A percentile compares a stretch with the other conserved stretches of the same genome.
Evolutionary conservation across 1,140 invertebrate species (phyloP).

Genomic region (Drosophila repleta): DNA sequence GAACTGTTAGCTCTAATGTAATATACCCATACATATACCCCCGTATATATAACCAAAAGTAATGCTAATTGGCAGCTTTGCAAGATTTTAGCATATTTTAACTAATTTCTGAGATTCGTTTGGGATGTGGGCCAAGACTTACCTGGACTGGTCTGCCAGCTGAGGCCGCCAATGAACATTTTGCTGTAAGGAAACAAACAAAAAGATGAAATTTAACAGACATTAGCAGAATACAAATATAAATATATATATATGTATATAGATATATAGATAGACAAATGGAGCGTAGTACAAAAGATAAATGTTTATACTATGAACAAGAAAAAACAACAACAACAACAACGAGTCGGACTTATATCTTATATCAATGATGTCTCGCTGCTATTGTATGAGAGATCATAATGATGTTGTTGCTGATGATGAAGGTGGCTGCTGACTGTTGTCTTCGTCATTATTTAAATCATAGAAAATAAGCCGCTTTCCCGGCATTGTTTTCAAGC

Average conservation of each 20-base stretch:
- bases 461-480: constrained; percentile 82
- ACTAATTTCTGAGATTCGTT: constrained; percentile 55
- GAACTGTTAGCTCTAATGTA: constrained; percentile 15
- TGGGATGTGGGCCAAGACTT: constrained; percentile 84
- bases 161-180: constrained; percentile 99
- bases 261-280: background rate
- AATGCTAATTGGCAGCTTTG: constrained; percentile 56
- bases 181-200: constrained; percentile 92
- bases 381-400: constrained; percentile 17
- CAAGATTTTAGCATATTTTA: constrained; percentile 37
- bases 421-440: constrained; percentile 48
- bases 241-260: constrained; percentile 7
- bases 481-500: constrained; percentile 79
- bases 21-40: constrained; percentile 1
- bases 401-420: constrained; percentile 33
- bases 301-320: constrained; percentile 27
- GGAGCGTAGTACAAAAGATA: constrained; percentile 6
- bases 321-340: constrained; percentile 15
- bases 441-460: constrained; percentile 82
- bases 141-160: constrained; percentile 99
- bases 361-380: constrained; percentile 44
- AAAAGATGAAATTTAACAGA: constrained; percentile 46
- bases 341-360: constrained; percentile 34
- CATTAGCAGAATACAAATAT: constrained; percentile 36
- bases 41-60: constrained; percentile 19